These are phyloP conservation scores for Mus minutoides DNA, from an alignment of 2,797 vertebrate species.

Conservation along the genomic window DNA sequence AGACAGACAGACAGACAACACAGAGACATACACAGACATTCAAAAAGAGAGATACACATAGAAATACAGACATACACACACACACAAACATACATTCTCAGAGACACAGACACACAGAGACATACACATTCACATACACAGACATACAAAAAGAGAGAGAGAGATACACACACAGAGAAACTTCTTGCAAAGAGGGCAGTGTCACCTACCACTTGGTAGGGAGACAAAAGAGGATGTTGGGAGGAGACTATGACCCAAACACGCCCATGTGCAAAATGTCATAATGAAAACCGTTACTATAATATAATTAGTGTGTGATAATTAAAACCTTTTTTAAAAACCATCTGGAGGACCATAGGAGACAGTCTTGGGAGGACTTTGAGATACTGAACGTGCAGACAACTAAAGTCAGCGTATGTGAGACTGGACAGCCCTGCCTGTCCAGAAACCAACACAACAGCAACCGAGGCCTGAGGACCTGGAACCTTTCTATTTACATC, in stretches of 20 bases:
- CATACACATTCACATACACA: not conserved
- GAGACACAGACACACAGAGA: not conserved
- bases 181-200: not conserved
- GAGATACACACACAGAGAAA: not conserved
- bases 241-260: not conserved
- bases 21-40: not conserved
- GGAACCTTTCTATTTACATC: not conserved
- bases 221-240: not conserved
- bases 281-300: not conserved
- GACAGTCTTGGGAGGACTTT: not conserved
- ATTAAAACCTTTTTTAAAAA: not conserved
- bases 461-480: not conserved
- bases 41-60: not conserved
- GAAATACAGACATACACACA: not conserved
- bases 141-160: not conserved
- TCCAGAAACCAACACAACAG: not conserved
- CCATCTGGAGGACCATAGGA: constrained; percentile 10
- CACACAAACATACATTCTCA: not conserved
- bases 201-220: not conserved
- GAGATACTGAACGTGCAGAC: not conserved
- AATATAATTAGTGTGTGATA: not conserved
- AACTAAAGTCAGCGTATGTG: not conserved
- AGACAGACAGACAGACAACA: not conserved
- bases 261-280: not conserved
- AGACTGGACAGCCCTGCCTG: not conserved